Evolutionary conservation across 2,888 invertebrate species (phyloP).

Genomic region (Panopea generosa): DNA sequence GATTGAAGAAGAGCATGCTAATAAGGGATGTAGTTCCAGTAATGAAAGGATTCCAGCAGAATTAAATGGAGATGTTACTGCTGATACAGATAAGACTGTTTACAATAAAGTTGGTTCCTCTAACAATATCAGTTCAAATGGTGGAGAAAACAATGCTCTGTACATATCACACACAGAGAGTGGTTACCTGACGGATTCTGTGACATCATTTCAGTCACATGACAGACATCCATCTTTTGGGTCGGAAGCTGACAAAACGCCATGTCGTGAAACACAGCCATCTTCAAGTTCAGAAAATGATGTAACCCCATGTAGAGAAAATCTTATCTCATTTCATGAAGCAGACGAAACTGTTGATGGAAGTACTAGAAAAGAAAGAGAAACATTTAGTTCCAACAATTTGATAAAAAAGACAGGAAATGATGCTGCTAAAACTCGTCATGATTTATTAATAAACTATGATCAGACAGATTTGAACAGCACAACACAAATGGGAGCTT

Average conservation of each 20-base stretch:
- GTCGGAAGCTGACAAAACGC: slow-evolving; percentile 51
- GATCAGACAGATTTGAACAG: neutral
- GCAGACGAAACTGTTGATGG: neutral
- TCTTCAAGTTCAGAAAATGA: slow-evolving; percentile 47
- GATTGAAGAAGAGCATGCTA: no score
- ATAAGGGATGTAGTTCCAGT: no score
- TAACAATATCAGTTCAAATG: neutral
- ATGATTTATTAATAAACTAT: neutral
- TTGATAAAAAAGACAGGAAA: no score
- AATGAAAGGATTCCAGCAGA: no score
- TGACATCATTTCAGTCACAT: slow-evolving; percentile 31
- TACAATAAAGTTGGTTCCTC: neutral
- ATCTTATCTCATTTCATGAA: slow-evolving; percentile 26
- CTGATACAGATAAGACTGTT: neutral
- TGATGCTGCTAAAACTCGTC: neutral
- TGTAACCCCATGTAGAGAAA: slow-evolving; percentile 48
- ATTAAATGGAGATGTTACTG: no score
- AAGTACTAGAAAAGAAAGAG: neutral
- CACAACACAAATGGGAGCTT: slow-evolving; percentile 1
- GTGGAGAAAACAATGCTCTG: slow-evolving; percentile 15
- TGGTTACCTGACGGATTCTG: slow-evolving; percentile 62
- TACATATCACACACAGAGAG: slow-evolving; percentile 55
- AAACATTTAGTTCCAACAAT: neutral
- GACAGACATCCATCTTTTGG: slow-evolving; percentile 31
- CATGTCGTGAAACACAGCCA: slow-evolving; percentile 26